A percentile compares a stretch with the other conserved stretches of the same genome.
Conservation (phyloP, 2,797 vertebrate species). For the Geotrypetes seraphini region DNA sequence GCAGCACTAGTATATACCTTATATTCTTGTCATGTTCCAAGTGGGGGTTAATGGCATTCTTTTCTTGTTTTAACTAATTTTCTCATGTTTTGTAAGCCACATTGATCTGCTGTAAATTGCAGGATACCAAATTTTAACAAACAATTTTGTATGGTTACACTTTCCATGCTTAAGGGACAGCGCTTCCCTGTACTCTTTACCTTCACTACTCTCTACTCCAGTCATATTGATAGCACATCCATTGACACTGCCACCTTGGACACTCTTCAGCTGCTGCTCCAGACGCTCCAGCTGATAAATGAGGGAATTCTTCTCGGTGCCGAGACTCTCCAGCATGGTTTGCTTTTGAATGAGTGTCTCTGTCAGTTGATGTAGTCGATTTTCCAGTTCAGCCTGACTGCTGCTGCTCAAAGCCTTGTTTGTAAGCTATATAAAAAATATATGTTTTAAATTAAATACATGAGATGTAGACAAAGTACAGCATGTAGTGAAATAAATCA, state of each 20-base stretch:
- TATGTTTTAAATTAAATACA: too few species aligned
- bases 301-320: conserved; percentile 90
- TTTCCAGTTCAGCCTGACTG: conserved; percentile 87
- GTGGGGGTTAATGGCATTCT: too few species aligned
- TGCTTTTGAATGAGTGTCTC: conserved; percentile 98
- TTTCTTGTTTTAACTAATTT: too few species aligned
- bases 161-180: too few species aligned
- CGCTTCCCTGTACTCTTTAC: conserved; percentile 35
- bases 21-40: too few species aligned
- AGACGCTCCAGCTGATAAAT: conserved; percentile 90
- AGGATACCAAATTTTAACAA: too few species aligned
- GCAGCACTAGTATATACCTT: too few species aligned
- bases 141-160: too few species aligned
- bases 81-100: too few species aligned
- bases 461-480: too few species aligned
- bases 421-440: conserved; percentile 67
- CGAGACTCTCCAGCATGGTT: conserved; percentile 90
- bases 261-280: conserved; percentile 77
- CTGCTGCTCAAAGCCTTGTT: conserved; percentile 87
- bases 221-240: conserved; percentile 82
- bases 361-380: conserved; percentile 88
- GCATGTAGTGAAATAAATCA: too few species aligned
- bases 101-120: too few species aligned
- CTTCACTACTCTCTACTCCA: conserved; percentile 68
- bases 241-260: conserved; percentile 55